Evolutionary conservation across 37 sponge, comb jelly and placozoan species (phyloP).

Genomic region (Amphimedon queenslandica): DNA sequence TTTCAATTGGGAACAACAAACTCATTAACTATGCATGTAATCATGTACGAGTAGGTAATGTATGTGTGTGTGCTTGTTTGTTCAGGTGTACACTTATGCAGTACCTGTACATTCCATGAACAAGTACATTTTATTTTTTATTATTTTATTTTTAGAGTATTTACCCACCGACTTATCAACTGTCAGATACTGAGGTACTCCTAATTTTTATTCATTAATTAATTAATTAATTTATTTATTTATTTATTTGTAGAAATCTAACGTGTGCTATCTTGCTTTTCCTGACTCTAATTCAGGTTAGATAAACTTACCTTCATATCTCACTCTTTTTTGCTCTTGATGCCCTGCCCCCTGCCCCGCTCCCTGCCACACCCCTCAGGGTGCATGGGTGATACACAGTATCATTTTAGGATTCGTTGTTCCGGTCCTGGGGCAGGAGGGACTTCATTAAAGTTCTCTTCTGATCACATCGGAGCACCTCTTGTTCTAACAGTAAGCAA

Average conservation of each 20-base stretch:
- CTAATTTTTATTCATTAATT: slow-evolving; percentile 70
- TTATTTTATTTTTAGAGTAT: not conserved
- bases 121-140: too few relatives aligned
- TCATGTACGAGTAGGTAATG: too few relatives aligned
- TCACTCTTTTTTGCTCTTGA: too few relatives aligned
- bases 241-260: slow-evolving; percentile 54
- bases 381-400: slow-evolving; percentile 94
- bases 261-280: slow-evolving; percentile 96
- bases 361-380: slow-evolving; percentile 28
- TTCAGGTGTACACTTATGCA: too few relatives aligned
- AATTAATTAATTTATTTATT: too few relatives aligned
- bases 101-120: too few relatives aligned
- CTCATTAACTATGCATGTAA: too few relatives aligned
- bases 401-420: slow-evolving; percentile 84
- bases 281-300: slow-evolving; percentile 98
- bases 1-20: too few relatives aligned
- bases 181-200: slow-evolving; percentile 50
- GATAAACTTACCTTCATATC: too few relatives aligned
- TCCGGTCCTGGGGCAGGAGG: slow-evolving; percentile 81
- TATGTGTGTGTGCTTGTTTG: too few relatives aligned
- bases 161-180: not conserved
- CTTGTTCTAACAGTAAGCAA: slow-evolving; percentile 60
- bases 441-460: slow-evolving; percentile 1
- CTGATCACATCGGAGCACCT: slow-evolving; percentile 52
- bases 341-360: not conserved